Percentiles rank a stretch among this genome's conserved stretches.
These are phyloP conservation scores for Steatornis caripensis DNA, from an alignment of 2,113 vertebrate species.

Conservation along the genomic window DNA sequence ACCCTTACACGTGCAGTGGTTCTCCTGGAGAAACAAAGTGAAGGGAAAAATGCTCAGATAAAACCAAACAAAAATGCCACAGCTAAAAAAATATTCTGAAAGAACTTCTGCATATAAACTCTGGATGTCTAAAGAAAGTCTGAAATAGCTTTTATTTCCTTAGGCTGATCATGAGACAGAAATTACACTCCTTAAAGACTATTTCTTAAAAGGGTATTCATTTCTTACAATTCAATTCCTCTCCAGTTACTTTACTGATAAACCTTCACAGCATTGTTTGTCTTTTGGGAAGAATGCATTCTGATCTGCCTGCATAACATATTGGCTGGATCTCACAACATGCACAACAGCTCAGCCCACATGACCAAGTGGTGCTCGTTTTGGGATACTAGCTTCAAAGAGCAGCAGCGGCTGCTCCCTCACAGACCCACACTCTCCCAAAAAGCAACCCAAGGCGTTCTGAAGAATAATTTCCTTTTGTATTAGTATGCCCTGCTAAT, in stretches of 20 bases:
- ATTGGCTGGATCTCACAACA: neutral
- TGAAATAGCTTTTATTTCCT: neutral
- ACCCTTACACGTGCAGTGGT: rapidly evolving
- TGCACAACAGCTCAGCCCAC: neutral
- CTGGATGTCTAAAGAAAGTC: neutral
- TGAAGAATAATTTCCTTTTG: neutral
- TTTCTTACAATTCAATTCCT: neutral
- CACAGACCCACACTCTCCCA: neutral
- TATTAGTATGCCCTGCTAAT: neutral
- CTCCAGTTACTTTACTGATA: neutral
- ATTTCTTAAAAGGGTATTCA: neutral
- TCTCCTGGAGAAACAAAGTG: neutral
- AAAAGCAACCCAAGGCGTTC: neutral
- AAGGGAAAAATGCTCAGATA: neutral
- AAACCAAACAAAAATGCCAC: neutral
- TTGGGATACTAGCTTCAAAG: neutral
- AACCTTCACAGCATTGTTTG: rapidly evolving
- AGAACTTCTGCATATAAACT: neutral
- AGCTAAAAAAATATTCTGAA: neutral
- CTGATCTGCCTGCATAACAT: neutral
- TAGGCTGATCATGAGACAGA: neutral
- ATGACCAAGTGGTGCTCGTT: neutral
- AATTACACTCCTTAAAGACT: neutral
- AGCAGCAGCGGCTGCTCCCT: neutral
- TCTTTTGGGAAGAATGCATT: neutral